These are phyloP conservation scores for Ariopsis seemanni DNA, from an alignment of 2,113 vertebrate species.

Conservation along the genomic window DNA sequence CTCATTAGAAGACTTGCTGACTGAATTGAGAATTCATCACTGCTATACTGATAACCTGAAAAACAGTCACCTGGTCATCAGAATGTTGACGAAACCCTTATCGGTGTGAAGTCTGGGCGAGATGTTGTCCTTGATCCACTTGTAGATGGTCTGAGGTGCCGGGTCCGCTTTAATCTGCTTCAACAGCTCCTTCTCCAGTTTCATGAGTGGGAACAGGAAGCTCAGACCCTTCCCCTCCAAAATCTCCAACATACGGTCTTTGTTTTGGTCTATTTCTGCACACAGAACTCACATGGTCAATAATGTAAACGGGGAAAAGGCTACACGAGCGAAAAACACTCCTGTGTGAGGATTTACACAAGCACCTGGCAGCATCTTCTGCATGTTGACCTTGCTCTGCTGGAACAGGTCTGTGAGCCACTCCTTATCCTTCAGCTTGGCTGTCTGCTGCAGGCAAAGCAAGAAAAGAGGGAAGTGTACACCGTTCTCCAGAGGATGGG, in stretches of 20 bases:
- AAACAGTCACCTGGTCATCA: constrained; percentile 91
- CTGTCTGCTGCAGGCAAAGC: constrained; percentile 96
- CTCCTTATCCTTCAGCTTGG: constrained; percentile 92
- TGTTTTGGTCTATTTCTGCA: constrained; percentile 98
- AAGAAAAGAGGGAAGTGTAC: constrained; percentile 98
- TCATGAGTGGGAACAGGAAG: constrained; percentile 96
- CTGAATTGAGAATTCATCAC: neutral
- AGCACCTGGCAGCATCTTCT: constrained; percentile 98
- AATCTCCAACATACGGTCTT: constrained; percentile 99
- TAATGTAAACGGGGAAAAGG: neutral
- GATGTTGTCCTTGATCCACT: constrained; percentile 99
- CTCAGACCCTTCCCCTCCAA: constrained; percentile 96
- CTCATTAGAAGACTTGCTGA: neutral
- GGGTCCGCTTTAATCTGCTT: constrained; percentile 96
- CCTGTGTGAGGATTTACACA: neutral
- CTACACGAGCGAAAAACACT: too few species aligned
- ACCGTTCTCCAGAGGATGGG: constrained; percentile 94
- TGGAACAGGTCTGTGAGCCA: constrained; percentile 96
- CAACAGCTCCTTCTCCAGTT: constrained; percentile 97
- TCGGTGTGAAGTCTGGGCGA: constrained; percentile 96
- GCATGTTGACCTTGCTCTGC: constrained; percentile 98
- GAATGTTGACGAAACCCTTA: constrained; percentile 99
- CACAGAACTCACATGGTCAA: neutral
- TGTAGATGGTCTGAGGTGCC: constrained; percentile 96
- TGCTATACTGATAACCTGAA: too few species aligned